Evolutionary conservation across 2,797 vertebrate genomes (phyloP), one percentile per base, ranked within the genome.

Genomic region (Phoxinus dragarum): DNA sequence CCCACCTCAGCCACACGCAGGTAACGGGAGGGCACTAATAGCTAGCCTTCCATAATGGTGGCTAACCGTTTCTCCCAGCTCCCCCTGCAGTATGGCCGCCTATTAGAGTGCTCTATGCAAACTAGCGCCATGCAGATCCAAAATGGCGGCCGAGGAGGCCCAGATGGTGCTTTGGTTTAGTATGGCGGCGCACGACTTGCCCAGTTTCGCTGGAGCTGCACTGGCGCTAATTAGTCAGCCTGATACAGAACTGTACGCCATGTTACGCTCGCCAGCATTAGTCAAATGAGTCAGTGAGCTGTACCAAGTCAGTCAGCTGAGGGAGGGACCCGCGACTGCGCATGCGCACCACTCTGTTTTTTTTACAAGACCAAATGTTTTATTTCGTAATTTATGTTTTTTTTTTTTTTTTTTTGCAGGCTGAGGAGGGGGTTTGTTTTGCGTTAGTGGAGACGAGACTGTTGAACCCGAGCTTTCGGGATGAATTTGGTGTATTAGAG

Each of bases 241-340:
- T 49, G 85, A 87, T 87, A 86, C 83, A n/a, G 87, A 88, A 87
- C 56, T 52, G 71, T 86, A 87, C 64, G 61, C 83, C 86, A 81
- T 86, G 83, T 88, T 88, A 80, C 76, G 68, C 89, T 87, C 64
- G 71, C 82, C 86, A 79, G 87, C 86, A 86, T 91, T 89, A 88
- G 88, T 91, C 90, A 90, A 88, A 90, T 91, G 91, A 90, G 66
- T 88, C 87, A 90, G 86, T 78, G 79, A 89, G 79, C 80, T 36
- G 77, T 84, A 78, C 59, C 72, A 44, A 52, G 79, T 89, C 85
- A 90, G 81, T 64, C 80, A 80, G 89, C 71, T 59, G 76, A 88
- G 81, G 88, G 87, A 88, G 86, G 86, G 78, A 69, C 56, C 12
- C 5, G 42, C 21, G 23, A 84, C 79, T 75, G 78, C 85, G 89